Base-by-base conservation (phyloP, 2,113 vertebrate genomes). In the Dissostichus mawsoni region DNA sequence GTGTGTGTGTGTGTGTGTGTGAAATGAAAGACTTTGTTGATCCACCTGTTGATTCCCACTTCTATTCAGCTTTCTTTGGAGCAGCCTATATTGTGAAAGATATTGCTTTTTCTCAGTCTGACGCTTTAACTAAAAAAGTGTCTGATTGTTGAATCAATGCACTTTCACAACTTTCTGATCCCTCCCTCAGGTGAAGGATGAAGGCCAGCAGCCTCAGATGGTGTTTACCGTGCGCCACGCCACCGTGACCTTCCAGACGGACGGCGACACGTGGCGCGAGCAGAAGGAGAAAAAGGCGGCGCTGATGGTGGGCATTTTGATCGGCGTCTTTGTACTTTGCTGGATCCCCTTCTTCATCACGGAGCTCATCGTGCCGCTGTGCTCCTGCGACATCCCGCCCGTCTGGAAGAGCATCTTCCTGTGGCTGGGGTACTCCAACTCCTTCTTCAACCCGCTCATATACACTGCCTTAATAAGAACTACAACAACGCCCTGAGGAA, bases 311-410 rank as follows among this genome's bases (percentile, higher is more conserved):
- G 98, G 98, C 84, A 96, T 98, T 87, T 93, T 99, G 73, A 99
- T 98, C 0, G 98, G 97, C 1, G 98, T 99, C 74, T 99, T 99
- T 0, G 97, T 96, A 17, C 96, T 99, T 57, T 99, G 98, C 92
- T 99, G 98, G 98, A 96, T 97, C 71, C 98, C 98, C 3, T 99
- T 99, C 95, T 99, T 99, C 93, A 94, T 97, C 89, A 96, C 97
- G 0, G 98, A 99, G 93, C 98, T 99, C 69, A 93, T 99, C 77
- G 94, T 95, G 63, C 97, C 98, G 0, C 95, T 99, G 67, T 97
- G 97, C 87, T 95, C 97, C 0, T 98, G 97, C 0, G 96, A 98
- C 87, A 93, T 98, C 82, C 98, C 98, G 0, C 95, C 97, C 10
- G 8, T 98, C 87, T 99, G 97, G 97, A 99, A 99, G 90, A 98